Percentiles rank a stretch among this genome's conserved stretches.
Evolutionary conservation across 2,113 vertebrate species (phyloP).

Genomic region (Cottus gobio): DNA sequence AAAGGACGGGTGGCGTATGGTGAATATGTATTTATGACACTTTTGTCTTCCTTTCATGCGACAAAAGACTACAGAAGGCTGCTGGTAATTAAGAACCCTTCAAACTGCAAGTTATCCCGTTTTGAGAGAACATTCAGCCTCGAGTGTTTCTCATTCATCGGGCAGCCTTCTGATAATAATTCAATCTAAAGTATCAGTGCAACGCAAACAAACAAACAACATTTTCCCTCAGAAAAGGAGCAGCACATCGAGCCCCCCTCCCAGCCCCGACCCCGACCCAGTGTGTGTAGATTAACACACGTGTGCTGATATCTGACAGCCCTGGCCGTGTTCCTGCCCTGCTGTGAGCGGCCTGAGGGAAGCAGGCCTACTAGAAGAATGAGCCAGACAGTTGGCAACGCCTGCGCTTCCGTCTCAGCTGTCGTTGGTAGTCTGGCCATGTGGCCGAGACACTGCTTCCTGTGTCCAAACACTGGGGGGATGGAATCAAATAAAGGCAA

Average conservation of each 20-base stretch:
- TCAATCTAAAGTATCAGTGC: neutral
- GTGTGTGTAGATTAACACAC: constrained; percentile 12
- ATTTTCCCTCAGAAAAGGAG: too few relatives aligned
- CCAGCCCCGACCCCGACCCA: neutral
- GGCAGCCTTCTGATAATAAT: neutral
- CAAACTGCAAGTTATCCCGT: constrained; percentile 23
- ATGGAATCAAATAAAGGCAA: neutral
- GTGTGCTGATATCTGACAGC: constrained; percentile 68
- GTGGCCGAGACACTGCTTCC: constrained; percentile 61
- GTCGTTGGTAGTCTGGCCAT: constrained; percentile 70
- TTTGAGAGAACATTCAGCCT: constrained; percentile 29
- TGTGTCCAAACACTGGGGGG: constrained; percentile 53
- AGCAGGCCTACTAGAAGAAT: constrained; percentile 59
- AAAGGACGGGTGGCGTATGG: neutral
- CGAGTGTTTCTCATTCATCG: constrained; percentile 20
- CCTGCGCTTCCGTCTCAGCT: constrained; percentile 69
- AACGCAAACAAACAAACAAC: neutral
- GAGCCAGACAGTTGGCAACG: constrained; percentile 73
- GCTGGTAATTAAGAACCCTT: constrained; percentile 36
- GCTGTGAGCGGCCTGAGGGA: constrained; percentile 72
- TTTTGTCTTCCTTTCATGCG: neutral
- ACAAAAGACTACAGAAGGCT: too few relatives aligned
- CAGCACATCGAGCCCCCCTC: constrained; percentile 1
- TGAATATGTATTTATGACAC: neutral
- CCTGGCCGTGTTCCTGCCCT: constrained; percentile 68